A percentile compares a stretch with the other conserved stretches of the same genome.
Conservation (phyloP, 1,140 invertebrate genomes). For the Euwallacea similis region DNA sequence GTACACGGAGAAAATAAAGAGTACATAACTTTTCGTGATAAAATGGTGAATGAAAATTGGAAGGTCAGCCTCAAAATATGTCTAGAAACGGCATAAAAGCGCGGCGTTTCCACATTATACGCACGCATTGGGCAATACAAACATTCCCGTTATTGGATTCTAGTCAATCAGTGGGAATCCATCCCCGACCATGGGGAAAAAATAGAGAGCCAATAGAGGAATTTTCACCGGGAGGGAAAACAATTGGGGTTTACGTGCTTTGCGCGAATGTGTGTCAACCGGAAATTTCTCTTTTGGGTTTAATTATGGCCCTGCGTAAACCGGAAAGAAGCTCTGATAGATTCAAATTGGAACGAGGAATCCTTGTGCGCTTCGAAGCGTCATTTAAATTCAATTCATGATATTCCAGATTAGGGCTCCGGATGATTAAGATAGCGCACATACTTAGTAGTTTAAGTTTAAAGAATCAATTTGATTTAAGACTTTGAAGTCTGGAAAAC, state of each 20-base stretch:
- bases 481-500: no score
- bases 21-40: no score
- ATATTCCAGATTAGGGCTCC: neutral
- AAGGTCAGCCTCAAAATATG: no score
- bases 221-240: constrained; percentile 7
- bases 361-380: no score
- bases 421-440: no score
- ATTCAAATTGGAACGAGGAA: neutral
- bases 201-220: neutral
- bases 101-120: no score
- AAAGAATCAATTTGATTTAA: no score
- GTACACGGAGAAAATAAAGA: no score
- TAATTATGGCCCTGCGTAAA: constrained; percentile 2
- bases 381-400: neutral
- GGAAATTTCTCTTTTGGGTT: constrained; percentile 15
- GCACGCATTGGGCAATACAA: neutral
- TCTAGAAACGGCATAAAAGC: no score
- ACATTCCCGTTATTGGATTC: constrained; percentile 11
- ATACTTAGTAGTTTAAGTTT: no score
- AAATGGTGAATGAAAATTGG: no score
- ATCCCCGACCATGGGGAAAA: neutral
- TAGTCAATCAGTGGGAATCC: constrained; percentile 8
- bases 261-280: constrained; percentile 2
- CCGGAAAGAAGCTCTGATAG: neutral
- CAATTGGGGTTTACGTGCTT: constrained; percentile 11